A percentile compares a stretch with the other conserved stretches of the same genome.
phyloP scores from a whole-genome alignment of 2,888 invertebrate species.

The Tolmerus cingulatus region DNA sequence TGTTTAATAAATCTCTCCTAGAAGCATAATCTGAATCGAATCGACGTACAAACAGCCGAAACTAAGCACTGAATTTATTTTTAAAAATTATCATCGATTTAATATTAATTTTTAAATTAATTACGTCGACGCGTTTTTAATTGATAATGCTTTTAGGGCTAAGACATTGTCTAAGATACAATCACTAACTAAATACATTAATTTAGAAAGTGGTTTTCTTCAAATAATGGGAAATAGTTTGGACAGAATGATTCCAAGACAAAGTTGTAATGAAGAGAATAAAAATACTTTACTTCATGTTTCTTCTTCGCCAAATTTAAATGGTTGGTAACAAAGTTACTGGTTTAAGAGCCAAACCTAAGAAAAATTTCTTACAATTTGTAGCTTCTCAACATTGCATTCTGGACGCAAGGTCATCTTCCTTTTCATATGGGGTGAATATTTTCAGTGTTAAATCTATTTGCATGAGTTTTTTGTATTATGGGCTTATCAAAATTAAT shows the following conservation, averaged over 20 bases:
- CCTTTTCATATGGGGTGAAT: conserved; percentile 61
- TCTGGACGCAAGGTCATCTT: conserved; percentile 60
- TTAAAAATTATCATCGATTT: not conserved
- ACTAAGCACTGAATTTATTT: not conserved
- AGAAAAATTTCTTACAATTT: conserved; percentile 10
- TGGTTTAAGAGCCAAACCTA: not conserved
- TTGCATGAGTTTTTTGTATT: conserved; percentile 31
- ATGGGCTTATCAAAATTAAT: not conserved
- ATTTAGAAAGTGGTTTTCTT: not conserved
- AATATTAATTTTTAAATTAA: not conserved
- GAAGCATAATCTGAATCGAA: not conserved
- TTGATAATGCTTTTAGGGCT: not conserved
- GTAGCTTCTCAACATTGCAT: conserved; percentile 49
- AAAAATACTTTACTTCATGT: conserved; percentile 55
- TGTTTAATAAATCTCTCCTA: not conserved
- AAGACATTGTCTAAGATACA: not conserved
- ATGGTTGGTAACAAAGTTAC: conserved; percentile 55
- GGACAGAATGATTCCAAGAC: conserved; percentile 53
- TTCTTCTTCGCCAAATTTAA: conserved; percentile 59
- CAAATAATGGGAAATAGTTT: conserved; percentile 58
- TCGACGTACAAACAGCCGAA: not conserved
- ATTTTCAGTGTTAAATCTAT: conserved; percentile 30
- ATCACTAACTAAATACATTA: not conserved
- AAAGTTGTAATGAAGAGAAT: not conserved
- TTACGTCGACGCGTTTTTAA: not conserved